Conservation (phyloP, 2,113 vertebrate genomes). For the Macrotus californicus region DNA sequence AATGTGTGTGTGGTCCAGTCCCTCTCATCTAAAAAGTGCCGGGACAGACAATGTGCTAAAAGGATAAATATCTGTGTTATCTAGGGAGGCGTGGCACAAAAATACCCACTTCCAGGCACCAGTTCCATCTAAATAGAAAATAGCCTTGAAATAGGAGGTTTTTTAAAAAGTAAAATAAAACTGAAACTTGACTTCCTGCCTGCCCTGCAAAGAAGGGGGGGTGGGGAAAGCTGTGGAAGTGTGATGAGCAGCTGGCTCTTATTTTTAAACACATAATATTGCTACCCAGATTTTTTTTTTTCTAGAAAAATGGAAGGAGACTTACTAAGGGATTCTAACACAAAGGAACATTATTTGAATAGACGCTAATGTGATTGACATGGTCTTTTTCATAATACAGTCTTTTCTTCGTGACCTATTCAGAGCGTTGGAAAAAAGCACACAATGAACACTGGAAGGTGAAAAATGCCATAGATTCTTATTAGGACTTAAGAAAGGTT, state of each 20-base stretch:
- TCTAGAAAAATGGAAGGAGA: slow-evolving; percentile 34
- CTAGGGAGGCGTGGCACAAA: neutral
- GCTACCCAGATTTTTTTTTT: slow-evolving; percentile 36
- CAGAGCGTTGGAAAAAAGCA: neutral
- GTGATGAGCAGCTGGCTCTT: slow-evolving; percentile 73
- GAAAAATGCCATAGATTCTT: neutral
- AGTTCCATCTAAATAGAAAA: slow-evolving; percentile 41
- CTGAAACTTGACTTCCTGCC: slow-evolving; percentile 65
- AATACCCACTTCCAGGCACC: slow-evolving; percentile 27
- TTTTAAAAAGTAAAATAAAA: slow-evolving; percentile 51
- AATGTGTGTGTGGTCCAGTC: neutral
- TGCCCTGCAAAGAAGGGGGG: slow-evolving; percentile 18
- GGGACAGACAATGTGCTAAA: neutral
- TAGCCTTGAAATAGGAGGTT: slow-evolving; percentile 29
- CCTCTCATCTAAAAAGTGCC: neutral
- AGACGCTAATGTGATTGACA: slow-evolving; percentile 38
- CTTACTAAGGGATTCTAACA: slow-evolving; percentile 48
- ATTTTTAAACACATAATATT: slow-evolving; percentile 70
- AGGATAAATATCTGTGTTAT: slow-evolving; percentile 28
- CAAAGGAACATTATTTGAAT: slow-evolving; percentile 24
- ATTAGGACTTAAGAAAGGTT: neutral
- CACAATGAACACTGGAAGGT: neutral
- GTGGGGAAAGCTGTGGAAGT: slow-evolving; percentile 36
- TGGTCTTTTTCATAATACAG: neutral
- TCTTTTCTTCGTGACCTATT: slow-evolving; percentile 13